Percentiles rank a stretch among this genome's conserved stretches.
Evolutionary conservation across 2,797 vertebrate genomes (phyloP).

Genomic region (Catamblyrhynchus diadema): DNA sequence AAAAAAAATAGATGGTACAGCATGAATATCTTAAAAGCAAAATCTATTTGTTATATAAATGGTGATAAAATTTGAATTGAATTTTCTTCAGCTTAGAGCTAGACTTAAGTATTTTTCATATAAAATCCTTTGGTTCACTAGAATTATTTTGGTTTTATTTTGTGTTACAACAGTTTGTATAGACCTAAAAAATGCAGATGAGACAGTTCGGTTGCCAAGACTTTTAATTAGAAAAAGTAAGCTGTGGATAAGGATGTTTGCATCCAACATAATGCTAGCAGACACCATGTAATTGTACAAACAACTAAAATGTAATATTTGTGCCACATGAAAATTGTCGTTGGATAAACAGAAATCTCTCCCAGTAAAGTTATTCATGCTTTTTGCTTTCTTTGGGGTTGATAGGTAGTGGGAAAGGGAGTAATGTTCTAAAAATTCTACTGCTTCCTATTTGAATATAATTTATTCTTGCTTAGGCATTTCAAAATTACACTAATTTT

Average conservation of each 20-base stretch:
- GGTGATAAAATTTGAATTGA: not conserved
- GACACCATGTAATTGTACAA: not conserved
- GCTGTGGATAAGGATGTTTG: not conserved
- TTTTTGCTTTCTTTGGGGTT: not conserved
- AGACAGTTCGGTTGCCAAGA: not conserved
- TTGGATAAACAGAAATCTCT: not conserved
- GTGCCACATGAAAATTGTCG: not conserved
- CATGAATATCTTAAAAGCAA: not conserved
- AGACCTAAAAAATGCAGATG: not conserved
- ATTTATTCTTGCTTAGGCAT: not conserved
- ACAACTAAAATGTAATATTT: not conserved
- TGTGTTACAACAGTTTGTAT: not conserved
- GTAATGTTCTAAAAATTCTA: not conserved
- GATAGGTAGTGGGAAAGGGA: not conserved
- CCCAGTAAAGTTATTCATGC: not conserved
- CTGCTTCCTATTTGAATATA: not conserved
- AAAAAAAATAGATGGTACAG: not conserved
- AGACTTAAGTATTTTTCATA: not conserved
- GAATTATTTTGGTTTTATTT: not conserved
- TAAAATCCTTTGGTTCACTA: not conserved
- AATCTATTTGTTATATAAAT: not conserved
- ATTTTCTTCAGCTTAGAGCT: not conserved
- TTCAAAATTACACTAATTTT: constrained; percentile 21
- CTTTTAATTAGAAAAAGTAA: not conserved
- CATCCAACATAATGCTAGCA: not conserved